Percentiles rank a stretch among this genome's conserved stretches.
Conservation (phyloP, 2,797 vertebrate species). For the Parotocinclus haroldoi region DNA sequence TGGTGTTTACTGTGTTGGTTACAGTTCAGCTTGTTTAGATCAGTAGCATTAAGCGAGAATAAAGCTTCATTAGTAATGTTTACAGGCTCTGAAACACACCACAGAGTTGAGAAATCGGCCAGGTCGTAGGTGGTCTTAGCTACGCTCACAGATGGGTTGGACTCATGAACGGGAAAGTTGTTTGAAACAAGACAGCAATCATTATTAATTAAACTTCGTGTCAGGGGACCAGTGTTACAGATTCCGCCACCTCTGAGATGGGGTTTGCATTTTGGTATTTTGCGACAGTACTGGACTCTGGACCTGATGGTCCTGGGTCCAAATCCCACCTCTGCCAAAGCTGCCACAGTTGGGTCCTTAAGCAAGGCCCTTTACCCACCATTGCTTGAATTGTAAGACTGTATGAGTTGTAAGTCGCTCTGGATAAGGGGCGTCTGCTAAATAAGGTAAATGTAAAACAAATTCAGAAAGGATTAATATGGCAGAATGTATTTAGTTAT, state of each 20-base stretch:
- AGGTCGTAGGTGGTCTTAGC: not conserved
- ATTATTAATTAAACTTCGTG: not conserved
- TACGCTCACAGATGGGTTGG: not conserved
- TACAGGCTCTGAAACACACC: not conserved
- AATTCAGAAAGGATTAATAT: slow-evolving; percentile 1
- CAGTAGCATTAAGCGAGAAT: not conserved
- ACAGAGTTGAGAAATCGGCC: not conserved
- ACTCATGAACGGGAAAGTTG: slow-evolving; percentile 30
- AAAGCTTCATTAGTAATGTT: slow-evolving; percentile 18
- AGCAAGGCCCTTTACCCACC: too few relatives aligned
- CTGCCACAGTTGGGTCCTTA: too few relatives aligned
- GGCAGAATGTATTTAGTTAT: not conserved
- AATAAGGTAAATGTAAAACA: not conserved
- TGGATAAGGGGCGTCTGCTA: too few relatives aligned
- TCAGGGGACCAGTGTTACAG: not conserved
- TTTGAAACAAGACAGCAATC: not conserved
- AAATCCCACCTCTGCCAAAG: too few relatives aligned
- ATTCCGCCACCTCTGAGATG: too few relatives aligned
- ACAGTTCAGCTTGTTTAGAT: slow-evolving; percentile 14
- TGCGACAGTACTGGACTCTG: slow-evolving; percentile 48
- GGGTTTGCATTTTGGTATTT: slow-evolving; percentile 31
- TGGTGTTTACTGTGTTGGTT: slow-evolving; percentile 17
- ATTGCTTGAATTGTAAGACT: too few relatives aligned
- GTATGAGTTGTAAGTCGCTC: too few relatives aligned
- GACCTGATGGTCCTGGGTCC: too few relatives aligned